Base-by-base conservation (phyloP, 2,113 vertebrate species). In the Myiopsitta monachus region DNA sequence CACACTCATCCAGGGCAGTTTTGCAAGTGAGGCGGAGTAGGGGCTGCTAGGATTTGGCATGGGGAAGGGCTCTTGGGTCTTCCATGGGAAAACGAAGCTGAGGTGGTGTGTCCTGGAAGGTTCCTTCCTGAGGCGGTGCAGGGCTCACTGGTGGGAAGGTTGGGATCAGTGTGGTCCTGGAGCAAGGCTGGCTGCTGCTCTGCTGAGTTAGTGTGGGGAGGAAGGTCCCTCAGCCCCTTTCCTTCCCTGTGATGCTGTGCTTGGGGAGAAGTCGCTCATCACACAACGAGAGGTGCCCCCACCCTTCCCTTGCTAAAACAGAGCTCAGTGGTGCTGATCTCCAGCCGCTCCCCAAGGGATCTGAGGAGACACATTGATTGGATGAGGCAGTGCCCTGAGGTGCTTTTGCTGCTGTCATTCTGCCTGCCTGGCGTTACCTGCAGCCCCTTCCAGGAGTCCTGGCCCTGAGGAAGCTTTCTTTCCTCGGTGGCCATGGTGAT, bases 151-250 rank as follows among this genome's bases (percentile, higher is more conserved):
- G 18, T 12, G 31, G 61, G 43, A 66, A 43, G 36, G 43, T 8
- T 76, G 72, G 3, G 68, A 5, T 39, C 1, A 4, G 13, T 0
- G 2, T 1, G 5, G 26, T 66, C n/a, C 27, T 0, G 0, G 52
- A 7, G n/a, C 47, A 5, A 5, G 8, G 19, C 66, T 51, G 0
- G 1, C 72, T 46, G 61, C 47, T 0, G 0, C 1, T 0, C 23
- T 70, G 57, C 57, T 36, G 57, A 16, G 33, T 59, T 36, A 36
- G 33, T 36, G 57, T 44, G 14, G 47, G 43, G 33, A 27, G 19
- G 1, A 46, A 0, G 3, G 10, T 46, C 62, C 39, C 39, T 69
- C 51, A 63, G 5, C 22, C 43, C 43, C 21, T 15, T 38, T 61
- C 8, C 19, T 54, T 36, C 28, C 18, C 24, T 17, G 55, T 6